phyloP scores from a whole-genome alignment of 35 echinoderm and acorn worm species.

The Ophioderma brevispina region DNA sequence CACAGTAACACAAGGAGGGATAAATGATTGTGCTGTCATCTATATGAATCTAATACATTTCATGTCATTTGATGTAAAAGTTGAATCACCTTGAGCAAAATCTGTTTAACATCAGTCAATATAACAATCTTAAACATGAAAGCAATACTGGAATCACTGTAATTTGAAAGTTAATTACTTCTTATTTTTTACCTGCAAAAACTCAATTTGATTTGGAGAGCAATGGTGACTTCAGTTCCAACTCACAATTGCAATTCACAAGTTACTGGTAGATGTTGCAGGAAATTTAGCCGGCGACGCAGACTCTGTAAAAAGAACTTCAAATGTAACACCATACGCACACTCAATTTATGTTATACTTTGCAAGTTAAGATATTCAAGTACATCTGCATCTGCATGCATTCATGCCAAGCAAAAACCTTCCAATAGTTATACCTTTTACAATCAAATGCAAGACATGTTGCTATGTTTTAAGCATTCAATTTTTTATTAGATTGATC shows the following conservation, averaged over 20 bases:
- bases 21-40: too few relatives aligned
- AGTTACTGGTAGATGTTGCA: constrained; percentile 85
- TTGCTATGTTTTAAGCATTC: too few relatives aligned
- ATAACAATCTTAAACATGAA: too few relatives aligned
- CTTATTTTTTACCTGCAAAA: constrained; percentile 76
- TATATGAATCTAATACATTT: too few relatives aligned
- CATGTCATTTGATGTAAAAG: too few relatives aligned
- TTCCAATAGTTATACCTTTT: constrained; percentile 83
- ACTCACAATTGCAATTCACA: constrained; percentile 93
- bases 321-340: constrained; percentile 78
- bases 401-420: constrained; percentile 78
- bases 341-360: constrained; percentile 29
- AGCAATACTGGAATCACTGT: too few relatives aligned
- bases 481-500: too few relatives aligned
- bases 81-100: too few relatives aligned
- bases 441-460: constrained; percentile 61
- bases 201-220: constrained; percentile 71
- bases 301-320: constrained; percentile 76
- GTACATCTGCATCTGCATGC: constrained; percentile 70
- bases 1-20: too few relatives aligned
- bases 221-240: constrained; percentile 81
- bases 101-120: too few relatives aligned
- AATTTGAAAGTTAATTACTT: too few relatives aligned
- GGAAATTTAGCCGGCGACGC: constrained; percentile 72
- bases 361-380: constrained; percentile 77